Evolutionary conservation across 2,888 invertebrate genomes (phyloP), one percentile per base, ranked within the genome.

Genomic region (Drosophila picticornis): DNA sequence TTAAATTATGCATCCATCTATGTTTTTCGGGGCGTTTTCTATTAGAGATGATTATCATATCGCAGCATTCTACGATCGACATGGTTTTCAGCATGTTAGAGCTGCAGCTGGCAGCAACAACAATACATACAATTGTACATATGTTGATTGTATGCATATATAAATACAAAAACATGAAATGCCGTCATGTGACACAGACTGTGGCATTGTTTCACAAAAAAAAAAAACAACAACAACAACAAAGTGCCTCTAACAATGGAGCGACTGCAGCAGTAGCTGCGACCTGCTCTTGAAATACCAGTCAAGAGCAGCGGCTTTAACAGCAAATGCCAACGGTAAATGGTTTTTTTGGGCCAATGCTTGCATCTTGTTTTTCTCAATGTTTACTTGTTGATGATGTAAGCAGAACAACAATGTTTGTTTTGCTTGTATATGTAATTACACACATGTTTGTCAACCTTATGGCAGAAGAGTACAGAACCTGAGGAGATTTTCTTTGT

Each of bases 151-250:
- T 13, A 25, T 19, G 7, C 6, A 0, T 16, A n/a, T 22, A 31
- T 68, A 40, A 51, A 53, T 40, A 51, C 57, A 71, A 55, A 62
- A 79, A 68, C 62, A 71, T 77, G 80, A 81, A 71, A 70, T 64
- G 84, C 84, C 83, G 77, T 83, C 87, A 81, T 83, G 71, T 77
- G 83, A n/a, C n/a, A n/a, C 85, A 87, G 83, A 71, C 71, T 72
- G 62, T 69, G 79, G 73, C 79, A 81, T 84, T 84, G 86, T 84
- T 82, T 62, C 43, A 59, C 31, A 73, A 48, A 69, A 46, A 70
- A 48, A 69, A 9, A 31, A 7, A 2, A 4, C 62, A 63, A 57
- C n/a, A n/a, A n/a, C n/a, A n/a, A n/a, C n/a, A n/a, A 50, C 68
- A 57, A 62, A 72, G 63, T 67, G 66, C 32, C 46, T 66, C 38